A percentile compares a stretch with the other conserved stretches of the same genome.
Conservation (phyloP, 2,113 vertebrate genomes). For the Lagopus leucura region DNA sequence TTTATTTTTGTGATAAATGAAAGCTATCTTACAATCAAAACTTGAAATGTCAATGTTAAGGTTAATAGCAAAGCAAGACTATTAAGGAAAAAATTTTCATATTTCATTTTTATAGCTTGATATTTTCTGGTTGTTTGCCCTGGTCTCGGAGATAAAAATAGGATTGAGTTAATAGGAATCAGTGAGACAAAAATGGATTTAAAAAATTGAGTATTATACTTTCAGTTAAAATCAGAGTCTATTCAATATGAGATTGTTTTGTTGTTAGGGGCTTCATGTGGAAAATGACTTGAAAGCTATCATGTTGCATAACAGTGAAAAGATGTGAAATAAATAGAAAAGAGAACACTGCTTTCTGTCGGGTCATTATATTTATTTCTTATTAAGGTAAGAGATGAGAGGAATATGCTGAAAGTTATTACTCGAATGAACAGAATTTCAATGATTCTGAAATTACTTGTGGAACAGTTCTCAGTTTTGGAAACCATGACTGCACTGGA, state of each 20-base stretch:
- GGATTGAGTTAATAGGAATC: not conserved
- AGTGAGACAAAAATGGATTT: not conserved
- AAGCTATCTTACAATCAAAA: not conserved
- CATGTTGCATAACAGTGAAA: not conserved
- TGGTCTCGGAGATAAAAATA: not conserved
- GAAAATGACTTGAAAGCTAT: not conserved
- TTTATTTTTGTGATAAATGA: not conserved
- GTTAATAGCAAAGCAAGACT: not conserved
- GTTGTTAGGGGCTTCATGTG: not conserved
- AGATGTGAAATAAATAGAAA: not conserved
- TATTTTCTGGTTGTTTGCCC: not conserved
- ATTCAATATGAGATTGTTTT: not conserved
- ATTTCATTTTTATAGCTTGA: not conserved
- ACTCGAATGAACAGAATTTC: slow-evolving; percentile 89
- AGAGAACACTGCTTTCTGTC: not conserved
- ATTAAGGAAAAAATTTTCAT: not conserved
- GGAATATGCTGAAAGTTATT: slow-evolving; percentile 96
- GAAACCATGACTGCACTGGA: slow-evolving; percentile 97
- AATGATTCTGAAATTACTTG: slow-evolving; percentile 89
- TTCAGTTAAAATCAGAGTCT: not conserved
- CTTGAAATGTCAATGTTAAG: slow-evolving; percentile 9
- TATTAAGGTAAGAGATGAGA: slow-evolving; percentile 89
- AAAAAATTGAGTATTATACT: not conserved
- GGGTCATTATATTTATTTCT: not conserved
- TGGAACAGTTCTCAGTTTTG: slow-evolving; percentile 92